Base-by-base conservation (phyloP, 2,797 vertebrate species). In the Hemitrygon akajei region DNA sequence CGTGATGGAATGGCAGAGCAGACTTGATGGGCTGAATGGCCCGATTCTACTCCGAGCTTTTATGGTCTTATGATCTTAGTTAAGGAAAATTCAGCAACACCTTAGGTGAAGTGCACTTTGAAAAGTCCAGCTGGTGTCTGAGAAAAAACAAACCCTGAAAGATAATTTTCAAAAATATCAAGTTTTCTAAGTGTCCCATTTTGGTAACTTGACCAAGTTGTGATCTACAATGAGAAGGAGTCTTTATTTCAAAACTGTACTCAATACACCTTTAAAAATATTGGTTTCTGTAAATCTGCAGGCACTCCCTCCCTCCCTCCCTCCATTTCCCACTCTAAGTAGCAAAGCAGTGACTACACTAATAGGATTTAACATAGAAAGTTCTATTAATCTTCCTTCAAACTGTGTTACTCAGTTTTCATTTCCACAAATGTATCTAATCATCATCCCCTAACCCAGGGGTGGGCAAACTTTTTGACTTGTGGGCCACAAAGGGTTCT, bases 191-290 rank as follows among this genome's bases (percentile, higher is more conserved):
- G 7, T 84, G 47, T 14, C 11, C 10, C 25, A 58, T 58, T 56
- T 30, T 58, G 25, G 47, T 84, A 58, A 84, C 81, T 84, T 58
- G 3, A 84, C 56, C 47, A 84, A 84, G 3, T 84, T 84, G 81
- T 27, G 27, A 84, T 56, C 30, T 58, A 84, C 81, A 84, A 27
- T 84, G 81, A 11, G 81, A 56, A 56, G 81, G 47, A 30, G 27
- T 84, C 47, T 84, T 84, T 56, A 84, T 84, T 84, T 84, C 81
- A 84, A 84, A 47, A 84, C 27, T 84, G 47, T 3, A 84, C 47
- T 58, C 81, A 56, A 84, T 58, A 58, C 47, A 56, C 80, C 18
- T 58, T 9, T 14, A 22, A 25, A 84, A 27, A 7, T 47, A 58
- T 84, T 84, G 9, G 3, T 84, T 56, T 27, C 47, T 58, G 30